Conservation (phyloP, 92 coral and sea anemone genomes). For the Zoanthus sansibaricus region DNA sequence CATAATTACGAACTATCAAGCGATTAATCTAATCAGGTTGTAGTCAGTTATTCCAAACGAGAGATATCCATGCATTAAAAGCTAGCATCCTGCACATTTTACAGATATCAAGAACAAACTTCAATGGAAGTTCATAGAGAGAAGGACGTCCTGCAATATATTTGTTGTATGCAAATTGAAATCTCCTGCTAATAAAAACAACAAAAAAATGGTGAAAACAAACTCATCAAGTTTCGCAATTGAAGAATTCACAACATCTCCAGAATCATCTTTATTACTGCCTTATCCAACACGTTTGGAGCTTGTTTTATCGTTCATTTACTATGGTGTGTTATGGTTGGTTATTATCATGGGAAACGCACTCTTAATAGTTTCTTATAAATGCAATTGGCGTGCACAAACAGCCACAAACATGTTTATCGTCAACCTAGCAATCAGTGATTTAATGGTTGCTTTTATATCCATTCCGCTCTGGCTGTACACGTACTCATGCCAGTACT, state of each 20-base stretch:
- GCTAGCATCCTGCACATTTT: too few species aligned
- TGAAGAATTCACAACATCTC: constrained; percentile 1
- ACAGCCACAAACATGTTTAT: constrained; percentile 82
- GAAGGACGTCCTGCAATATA: background rate
- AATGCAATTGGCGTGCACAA: constrained; percentile 78
- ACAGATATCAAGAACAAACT: too few species aligned
- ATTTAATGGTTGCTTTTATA: constrained; percentile 78
- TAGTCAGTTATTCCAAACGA: too few species aligned
- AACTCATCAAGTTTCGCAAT: background rate
- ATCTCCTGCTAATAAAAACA: too few species aligned
- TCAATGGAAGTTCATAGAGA: too few species aligned
- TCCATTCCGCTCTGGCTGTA: constrained; percentile 91
- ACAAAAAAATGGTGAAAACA: background rate
- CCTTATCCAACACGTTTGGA: constrained; percentile 23
- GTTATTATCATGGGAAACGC: constrained; percentile 76
- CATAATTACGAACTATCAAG: background rate
- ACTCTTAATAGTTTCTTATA: constrained; percentile 78
- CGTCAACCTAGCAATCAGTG: constrained; percentile 83
- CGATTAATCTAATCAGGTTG: background rate
- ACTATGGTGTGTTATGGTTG: constrained; percentile 60
- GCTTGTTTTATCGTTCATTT: constrained; percentile 52
- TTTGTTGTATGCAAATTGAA: background rate
- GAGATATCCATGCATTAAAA: too few species aligned
- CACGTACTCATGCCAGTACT: constrained; percentile 64
- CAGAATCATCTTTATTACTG: background rate